phyloP scores from a whole-genome alignment of 1,140 invertebrate species.

The Stegodyphus dumicola region DNA sequence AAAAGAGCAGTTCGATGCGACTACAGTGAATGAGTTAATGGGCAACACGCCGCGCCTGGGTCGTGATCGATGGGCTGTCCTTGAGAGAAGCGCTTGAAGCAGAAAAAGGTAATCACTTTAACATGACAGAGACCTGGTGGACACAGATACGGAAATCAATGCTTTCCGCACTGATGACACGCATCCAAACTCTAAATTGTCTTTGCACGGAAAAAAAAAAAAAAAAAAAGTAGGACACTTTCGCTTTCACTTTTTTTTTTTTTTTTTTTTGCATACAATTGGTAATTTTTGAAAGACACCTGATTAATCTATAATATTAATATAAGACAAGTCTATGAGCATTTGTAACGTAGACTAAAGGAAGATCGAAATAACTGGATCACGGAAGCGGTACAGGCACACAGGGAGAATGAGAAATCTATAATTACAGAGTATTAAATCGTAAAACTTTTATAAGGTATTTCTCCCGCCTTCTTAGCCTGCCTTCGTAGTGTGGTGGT shows the following conservation, averaged over 20 bases:
- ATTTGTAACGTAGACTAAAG: no score
- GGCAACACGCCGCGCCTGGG: slow-evolving; percentile 32
- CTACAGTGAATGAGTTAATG: slow-evolving; percentile 41
- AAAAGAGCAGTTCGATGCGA: slow-evolving; percentile 6
- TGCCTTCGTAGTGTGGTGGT: no score
- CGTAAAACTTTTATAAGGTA: no score
- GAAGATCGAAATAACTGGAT: no score
- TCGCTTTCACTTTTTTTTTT: background rate
- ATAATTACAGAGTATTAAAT: no score
- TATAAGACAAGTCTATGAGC: no score
- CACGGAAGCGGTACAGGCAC: no score
- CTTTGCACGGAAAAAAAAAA: background rate
- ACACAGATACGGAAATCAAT: slow-evolving; percentile 56
- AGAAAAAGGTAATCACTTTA: slow-evolving; percentile 52
- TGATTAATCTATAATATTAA: no score
- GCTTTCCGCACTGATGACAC: slow-evolving; percentile 43
- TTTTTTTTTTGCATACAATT: no score
- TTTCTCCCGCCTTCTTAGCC: no score
- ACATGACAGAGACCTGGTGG: slow-evolving; percentile 55
- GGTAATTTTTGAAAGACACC: no score
- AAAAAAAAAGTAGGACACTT: background rate
- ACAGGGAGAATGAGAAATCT: no score
- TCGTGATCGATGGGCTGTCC: slow-evolving; percentile 39
- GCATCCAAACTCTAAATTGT: slow-evolving; percentile 37
- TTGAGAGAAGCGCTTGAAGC: slow-evolving; percentile 40